phyloP scores from a whole-genome alignment of 1,140 invertebrate genomes.

The Aphelenchoides besseyi region DNA sequence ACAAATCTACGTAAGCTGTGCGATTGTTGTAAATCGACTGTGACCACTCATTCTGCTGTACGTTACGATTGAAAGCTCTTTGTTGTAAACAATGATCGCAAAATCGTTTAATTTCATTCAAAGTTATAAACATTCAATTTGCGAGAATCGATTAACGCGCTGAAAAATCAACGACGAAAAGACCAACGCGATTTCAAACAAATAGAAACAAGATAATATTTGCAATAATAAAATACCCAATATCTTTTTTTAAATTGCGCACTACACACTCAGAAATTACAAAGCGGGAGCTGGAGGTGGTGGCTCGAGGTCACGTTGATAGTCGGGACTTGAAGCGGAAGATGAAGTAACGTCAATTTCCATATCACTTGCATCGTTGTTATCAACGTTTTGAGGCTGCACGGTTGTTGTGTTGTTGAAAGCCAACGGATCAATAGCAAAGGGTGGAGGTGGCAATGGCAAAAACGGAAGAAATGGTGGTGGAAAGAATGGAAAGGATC shows the following conservation, averaged over 20 bases:
- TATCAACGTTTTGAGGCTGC: background rate
- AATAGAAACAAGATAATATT: background rate
- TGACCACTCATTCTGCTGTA: too few relatives aligned
- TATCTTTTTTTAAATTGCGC: background rate
- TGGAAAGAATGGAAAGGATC: background rate
- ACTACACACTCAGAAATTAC: background rate
- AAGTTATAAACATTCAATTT: background rate
- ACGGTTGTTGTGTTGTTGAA: background rate
- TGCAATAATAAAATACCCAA: too few relatives aligned
- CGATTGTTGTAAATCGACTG: too few relatives aligned
- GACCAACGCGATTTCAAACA: background rate
- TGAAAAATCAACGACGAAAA: background rate
- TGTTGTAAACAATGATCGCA: conserved; percentile 1
- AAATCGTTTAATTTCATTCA: background rate
- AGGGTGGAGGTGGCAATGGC: background rate
- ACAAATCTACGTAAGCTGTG: too few relatives aligned
- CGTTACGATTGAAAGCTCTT: too few relatives aligned
- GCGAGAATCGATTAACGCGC: background rate
- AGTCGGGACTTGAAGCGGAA: background rate
- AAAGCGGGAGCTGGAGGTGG: too few relatives aligned
- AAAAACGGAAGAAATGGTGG: background rate
- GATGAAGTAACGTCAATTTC: too few relatives aligned
- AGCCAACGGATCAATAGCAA: background rate
- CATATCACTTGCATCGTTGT: background rate
- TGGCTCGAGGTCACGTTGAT: too few relatives aligned